phyloP scores from a whole-genome alignment of 2,797 vertebrate species.

The Columba guinea region DNA sequence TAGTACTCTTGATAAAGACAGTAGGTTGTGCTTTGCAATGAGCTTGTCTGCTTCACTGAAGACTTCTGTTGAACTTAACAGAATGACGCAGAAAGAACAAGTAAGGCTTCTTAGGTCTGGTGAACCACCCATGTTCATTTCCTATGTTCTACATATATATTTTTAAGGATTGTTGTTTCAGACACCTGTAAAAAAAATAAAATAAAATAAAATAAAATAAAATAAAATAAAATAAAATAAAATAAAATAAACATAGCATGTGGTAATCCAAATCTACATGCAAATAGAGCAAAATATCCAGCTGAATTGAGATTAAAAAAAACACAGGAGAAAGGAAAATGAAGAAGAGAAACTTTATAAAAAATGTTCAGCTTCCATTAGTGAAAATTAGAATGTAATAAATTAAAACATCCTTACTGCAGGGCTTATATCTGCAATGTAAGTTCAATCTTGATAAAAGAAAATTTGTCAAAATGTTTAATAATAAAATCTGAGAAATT shows the following conservation, averaged over 20 bases:
- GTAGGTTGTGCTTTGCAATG: not conserved
- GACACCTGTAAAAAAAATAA: rapidly evolving
- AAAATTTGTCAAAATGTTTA: not conserved
- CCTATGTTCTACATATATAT: not conserved
- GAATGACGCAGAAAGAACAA: not conserved
- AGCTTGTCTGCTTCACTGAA: not conserved
- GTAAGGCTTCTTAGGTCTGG: not conserved
- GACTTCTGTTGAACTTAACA: not conserved
- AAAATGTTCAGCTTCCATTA: not conserved
- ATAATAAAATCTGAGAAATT: not conserved
- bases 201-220: no score
- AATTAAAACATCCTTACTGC: not conserved
- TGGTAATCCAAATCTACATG: not conserved
- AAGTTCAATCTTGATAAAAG: not conserved
- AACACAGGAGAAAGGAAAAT: not conserved
- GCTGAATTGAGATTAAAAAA: not conserved
- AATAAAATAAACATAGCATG: no score
- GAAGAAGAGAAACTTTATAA: not conserved
- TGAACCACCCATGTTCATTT: not conserved
- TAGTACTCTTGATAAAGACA: not conserved
- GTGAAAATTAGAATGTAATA: not conserved
- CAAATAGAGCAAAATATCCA: not conserved
- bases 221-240: no score
- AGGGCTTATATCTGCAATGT: not conserved
- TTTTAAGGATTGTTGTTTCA: not conserved